phyloP scores from a whole-genome alignment of 2,888 invertebrate genomes.

The Leptarthrus brevirostris region DNA sequence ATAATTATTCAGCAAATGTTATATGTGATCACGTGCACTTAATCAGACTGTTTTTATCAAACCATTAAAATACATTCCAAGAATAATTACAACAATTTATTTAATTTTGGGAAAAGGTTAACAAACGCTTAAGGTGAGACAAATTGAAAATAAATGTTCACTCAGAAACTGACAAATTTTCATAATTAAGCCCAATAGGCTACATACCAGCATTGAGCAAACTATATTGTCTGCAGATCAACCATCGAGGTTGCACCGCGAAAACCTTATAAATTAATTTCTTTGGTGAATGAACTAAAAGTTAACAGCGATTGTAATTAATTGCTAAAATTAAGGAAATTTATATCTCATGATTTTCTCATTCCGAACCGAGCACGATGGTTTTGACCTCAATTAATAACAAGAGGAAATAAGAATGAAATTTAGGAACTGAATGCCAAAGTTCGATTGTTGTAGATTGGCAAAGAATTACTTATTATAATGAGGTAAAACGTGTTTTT shows the following conservation, averaged over 20 bases:
- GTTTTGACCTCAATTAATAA: not conserved
- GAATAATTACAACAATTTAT: too few relatives aligned
- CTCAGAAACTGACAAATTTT: not conserved
- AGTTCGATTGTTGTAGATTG: not conserved
- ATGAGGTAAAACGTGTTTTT: not conserved
- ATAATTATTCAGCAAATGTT: too few relatives aligned
- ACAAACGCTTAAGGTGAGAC: constrained; percentile 29
- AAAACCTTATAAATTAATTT: not conserved
- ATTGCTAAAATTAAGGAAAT: not conserved
- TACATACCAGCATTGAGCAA: not conserved
- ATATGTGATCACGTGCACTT: too few relatives aligned
- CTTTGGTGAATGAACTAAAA: not conserved
- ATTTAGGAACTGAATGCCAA: not conserved
- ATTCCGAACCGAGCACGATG: not conserved
- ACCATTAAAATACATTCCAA: too few relatives aligned
- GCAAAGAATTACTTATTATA: not conserved
- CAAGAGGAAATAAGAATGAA: not conserved
- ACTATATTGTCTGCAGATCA: not conserved
- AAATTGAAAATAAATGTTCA: not conserved
- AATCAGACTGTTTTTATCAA: too few relatives aligned
- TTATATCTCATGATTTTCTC: not conserved
- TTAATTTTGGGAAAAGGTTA: constrained; percentile 27
- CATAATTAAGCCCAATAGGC: not conserved
- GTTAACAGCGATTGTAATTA: not conserved
- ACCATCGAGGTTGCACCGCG: not conserved